phyloP scores from a whole-genome alignment of 2,888 invertebrate species.

The Eilema sororculum region DNA sequence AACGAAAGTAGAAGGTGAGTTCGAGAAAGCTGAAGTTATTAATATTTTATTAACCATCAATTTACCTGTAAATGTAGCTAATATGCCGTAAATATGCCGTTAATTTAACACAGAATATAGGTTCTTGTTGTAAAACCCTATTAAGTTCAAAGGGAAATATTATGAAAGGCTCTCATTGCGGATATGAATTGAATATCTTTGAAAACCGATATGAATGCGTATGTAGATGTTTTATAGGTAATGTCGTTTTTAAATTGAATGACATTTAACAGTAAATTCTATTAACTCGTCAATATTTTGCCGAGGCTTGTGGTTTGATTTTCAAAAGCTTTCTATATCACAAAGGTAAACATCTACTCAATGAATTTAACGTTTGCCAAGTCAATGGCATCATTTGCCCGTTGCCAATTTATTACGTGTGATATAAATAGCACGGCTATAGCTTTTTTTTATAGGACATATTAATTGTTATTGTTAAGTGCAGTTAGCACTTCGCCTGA shows the following conservation, averaged over 20 bases:
- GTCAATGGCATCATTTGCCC: too few species aligned
- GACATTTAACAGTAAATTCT: background rate
- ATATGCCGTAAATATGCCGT: conserved; percentile 22
- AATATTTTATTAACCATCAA: conserved; percentile 65
- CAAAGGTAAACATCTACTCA: too few species aligned
- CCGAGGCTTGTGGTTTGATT: background rate
- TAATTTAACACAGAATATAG: conserved; percentile 24
- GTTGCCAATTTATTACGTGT: too few species aligned
- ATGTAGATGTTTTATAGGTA: background rate
- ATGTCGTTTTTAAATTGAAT: background rate
- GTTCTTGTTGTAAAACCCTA: conserved; percentile 10
- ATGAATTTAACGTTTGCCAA: background rate
- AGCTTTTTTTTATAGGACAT: too few species aligned
- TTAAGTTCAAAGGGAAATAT: conserved; percentile 18
- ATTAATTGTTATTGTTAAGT: too few species aligned
- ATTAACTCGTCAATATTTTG: background rate
- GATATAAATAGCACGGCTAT: too few species aligned
- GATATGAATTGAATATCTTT: conserved; percentile 9
- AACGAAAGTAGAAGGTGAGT: background rate
- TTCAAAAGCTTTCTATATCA: background rate
- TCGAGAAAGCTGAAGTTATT: conserved; percentile 48
- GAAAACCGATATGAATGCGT: background rate
- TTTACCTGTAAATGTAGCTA: conserved; percentile 39
- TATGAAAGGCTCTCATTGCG: conserved; percentile 5
- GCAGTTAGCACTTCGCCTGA: too few species aligned